These are phyloP conservation scores for Cheilosia soror DNA, from an alignment of 2,888 invertebrate genomes.

Conservation along the genomic window DNA sequence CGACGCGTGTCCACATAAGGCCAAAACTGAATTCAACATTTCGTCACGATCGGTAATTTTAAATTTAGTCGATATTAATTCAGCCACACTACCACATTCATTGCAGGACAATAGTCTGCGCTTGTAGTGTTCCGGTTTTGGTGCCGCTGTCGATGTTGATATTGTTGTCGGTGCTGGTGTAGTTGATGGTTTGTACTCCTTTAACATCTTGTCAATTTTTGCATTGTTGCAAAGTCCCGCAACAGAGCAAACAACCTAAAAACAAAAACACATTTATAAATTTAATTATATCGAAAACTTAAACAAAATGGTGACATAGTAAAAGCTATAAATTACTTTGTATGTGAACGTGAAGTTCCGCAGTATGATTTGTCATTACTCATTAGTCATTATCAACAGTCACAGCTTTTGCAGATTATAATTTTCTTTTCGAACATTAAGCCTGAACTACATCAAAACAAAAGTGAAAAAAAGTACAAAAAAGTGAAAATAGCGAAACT, in stretches of 20 bases:
- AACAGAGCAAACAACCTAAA: slow-evolving; percentile 90
- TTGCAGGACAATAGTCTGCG: slow-evolving; percentile 78
- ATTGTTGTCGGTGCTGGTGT: slow-evolving; percentile 78
- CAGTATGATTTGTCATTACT: too few relatives aligned
- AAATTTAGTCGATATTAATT: slow-evolving; percentile 81
- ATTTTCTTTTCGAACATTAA: too few relatives aligned
- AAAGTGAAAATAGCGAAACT: too few relatives aligned
- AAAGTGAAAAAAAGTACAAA: too few relatives aligned
- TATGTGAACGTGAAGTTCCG: too few relatives aligned
- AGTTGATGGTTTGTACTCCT: slow-evolving; percentile 77
- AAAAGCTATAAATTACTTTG: too few relatives aligned
- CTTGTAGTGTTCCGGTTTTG: slow-evolving; percentile 34
- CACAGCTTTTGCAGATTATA: too few relatives aligned
- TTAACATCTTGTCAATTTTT: slow-evolving; percentile 87
- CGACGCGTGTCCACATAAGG: slow-evolving; percentile 88
- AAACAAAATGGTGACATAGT: too few relatives aligned
- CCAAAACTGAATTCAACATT: slow-evolving; percentile 82
- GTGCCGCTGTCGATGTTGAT: slow-evolving; percentile 5
- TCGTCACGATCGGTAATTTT: slow-evolving; percentile 80
- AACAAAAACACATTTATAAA: neutral
- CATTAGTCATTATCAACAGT: too few relatives aligned
- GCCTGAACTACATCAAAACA: too few relatives aligned
- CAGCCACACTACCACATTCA: slow-evolving; percentile 81
- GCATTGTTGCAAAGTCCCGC: slow-evolving; percentile 94
- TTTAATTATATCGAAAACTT: too few relatives aligned